A percentile compares a stretch with the other conserved stretches of the same genome.
Conservation (phyloP, 2,797 vertebrate genomes). For the Stomatorhinus walkeri region DNA sequence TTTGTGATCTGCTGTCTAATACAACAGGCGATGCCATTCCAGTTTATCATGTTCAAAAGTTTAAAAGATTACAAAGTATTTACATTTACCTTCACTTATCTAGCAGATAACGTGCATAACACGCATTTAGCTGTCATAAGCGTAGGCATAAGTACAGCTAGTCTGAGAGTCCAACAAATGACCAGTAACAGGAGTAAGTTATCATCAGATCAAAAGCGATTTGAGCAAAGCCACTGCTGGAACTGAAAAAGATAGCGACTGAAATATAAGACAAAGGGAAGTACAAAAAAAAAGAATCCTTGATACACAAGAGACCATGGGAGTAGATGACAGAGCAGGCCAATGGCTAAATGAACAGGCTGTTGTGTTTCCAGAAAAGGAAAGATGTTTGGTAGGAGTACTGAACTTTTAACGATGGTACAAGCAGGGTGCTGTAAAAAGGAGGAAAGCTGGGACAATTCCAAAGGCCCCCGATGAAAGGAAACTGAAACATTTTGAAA, state of each 20-base stretch:
- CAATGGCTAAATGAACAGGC: background rate
- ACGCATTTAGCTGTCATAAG: background rate
- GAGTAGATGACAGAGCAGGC: background rate
- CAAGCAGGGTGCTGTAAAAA: background rate
- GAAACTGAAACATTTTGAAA: background rate
- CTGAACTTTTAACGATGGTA: background rate
- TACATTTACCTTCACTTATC: background rate
- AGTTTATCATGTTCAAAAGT: background rate
- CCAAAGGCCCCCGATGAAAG: background rate
- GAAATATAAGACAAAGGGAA: background rate
- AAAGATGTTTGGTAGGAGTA: background rate
- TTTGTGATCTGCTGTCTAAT: background rate
- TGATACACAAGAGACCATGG: background rate
- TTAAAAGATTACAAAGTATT: background rate
- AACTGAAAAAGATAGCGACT: background rate
- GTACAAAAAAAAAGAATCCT: background rate
- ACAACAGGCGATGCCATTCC: background rate
- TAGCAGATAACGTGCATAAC: background rate
- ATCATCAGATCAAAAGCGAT: background rate
- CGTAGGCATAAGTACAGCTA: background rate
- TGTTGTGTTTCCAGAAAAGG: background rate
- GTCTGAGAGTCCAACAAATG: background rate
- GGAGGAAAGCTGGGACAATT: background rate
- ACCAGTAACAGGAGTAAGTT: background rate
- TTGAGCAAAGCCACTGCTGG: background rate